Percentiles rank a stretch among this genome's conserved stretches.
Evolutionary conservation across 2,797 vertebrate species (phyloP).

Genomic region (Phoxinus dragarum): DNA sequence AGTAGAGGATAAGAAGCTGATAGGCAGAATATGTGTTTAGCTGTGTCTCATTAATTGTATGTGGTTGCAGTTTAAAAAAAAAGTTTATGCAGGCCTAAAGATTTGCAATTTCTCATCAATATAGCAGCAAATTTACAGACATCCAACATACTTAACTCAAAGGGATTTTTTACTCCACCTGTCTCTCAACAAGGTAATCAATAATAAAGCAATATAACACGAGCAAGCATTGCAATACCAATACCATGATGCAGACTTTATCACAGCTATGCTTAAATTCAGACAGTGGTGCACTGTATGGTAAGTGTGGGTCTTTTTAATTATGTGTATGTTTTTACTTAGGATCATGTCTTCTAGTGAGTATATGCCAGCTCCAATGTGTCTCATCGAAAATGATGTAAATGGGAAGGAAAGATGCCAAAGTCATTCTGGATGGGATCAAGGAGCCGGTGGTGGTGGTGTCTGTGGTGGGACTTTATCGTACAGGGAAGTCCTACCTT

Average conservation of each 20-base stretch:
- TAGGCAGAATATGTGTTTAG: background rate
- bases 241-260: background rate
- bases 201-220: background rate
- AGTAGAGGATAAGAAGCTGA: background rate
- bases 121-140: background rate
- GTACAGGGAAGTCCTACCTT: conserved; percentile 78
- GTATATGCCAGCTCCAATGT: conserved; percentile 63
- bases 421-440: conserved; percentile 62
- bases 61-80: background rate
- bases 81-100: background rate
- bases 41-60: background rate
- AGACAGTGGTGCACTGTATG: background rate
- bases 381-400: conserved; percentile 64
- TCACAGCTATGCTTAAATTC: conserved; percentile 6
- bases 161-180: background rate
- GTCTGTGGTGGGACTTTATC: conserved; percentile 71
- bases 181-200: background rate
- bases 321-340: background rate
- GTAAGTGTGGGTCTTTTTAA: background rate
- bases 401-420: conserved; percentile 57
- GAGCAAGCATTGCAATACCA: background rate
- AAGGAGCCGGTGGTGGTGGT: conserved; percentile 73
- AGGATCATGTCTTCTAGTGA: conserved; percentile 17
- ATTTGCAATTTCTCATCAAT: background rate
- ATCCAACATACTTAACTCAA: background rate